Conservation (phyloP, 2,888 invertebrate species). For the Lycocerus yunnanus region DNA sequence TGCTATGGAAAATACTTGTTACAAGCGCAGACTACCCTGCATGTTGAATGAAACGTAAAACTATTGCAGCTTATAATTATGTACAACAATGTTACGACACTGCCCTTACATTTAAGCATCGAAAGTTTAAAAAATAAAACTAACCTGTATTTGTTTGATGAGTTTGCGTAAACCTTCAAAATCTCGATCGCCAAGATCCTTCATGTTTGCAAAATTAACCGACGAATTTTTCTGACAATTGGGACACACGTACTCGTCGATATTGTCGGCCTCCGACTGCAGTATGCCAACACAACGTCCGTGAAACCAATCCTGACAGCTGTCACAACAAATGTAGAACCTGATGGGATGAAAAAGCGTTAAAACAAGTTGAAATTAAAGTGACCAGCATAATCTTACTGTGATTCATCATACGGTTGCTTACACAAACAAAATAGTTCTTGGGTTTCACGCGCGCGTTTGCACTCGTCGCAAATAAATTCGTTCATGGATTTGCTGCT, state of each 20-base stretch:
- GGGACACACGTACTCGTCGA: slow-evolving; percentile 96
- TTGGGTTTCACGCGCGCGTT: slow-evolving; percentile 83
- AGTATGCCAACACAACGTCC: slow-evolving; percentile 95
- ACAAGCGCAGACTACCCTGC: no score
- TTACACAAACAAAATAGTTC: slow-evolving; percentile 95
- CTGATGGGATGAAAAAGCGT: slow-evolving; percentile 57
- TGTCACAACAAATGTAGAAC: slow-evolving; percentile 98
- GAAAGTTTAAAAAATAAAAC: slow-evolving; percentile 1
- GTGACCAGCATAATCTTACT: slow-evolving; percentile 64
- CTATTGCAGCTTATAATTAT: no score
- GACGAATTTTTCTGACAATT: slow-evolving; percentile 90
- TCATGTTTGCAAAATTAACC: slow-evolving; percentile 89
- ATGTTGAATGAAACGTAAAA: no score
- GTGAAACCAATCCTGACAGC: slow-evolving; percentile 99
- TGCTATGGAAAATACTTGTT: no score
- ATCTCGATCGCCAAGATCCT: slow-evolving; percentile 77
- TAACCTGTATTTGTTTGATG: slow-evolving; percentile 85
- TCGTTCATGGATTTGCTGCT: slow-evolving; percentile 89
- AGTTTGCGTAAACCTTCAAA: slow-evolving; percentile 82
- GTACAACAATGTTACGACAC: no score
- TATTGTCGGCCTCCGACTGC: slow-evolving; percentile 91
- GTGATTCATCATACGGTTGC: slow-evolving; percentile 96
- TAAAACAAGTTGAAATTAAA: background rate
- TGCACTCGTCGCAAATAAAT: slow-evolving; percentile 86
- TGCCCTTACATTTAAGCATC: background rate